phyloP scores from a whole-genome alignment of 2,797 vertebrate species.

The Sebastiscus albofasciatus region DNA sequence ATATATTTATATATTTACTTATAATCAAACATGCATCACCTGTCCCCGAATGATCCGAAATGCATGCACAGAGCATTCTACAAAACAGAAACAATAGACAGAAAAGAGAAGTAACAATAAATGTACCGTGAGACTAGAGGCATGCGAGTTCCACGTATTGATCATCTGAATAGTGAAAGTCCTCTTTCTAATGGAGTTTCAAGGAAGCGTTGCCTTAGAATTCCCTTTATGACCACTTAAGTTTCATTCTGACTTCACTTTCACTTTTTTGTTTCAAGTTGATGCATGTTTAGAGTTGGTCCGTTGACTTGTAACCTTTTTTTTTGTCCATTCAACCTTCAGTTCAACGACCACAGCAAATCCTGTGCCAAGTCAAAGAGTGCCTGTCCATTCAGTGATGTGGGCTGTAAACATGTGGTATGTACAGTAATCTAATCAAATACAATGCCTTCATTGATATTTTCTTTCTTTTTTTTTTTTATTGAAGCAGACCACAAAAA shows the following conservation, averaged over 20 bases:
- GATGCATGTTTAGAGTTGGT: neutral
- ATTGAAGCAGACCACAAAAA: neutral
- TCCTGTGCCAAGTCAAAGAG: conserved; percentile 87
- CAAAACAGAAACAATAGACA: neutral
- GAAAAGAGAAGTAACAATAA: neutral
- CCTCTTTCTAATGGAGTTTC: neutral
- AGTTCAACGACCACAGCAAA: conserved; percentile 91
- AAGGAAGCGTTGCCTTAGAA: neutral
- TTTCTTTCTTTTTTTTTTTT: neutral
- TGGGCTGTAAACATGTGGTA: conserved; percentile 89
- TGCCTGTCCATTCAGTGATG: conserved; percentile 88
- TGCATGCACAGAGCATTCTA: neutral
- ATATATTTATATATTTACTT: neutral
- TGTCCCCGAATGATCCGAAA: neutral
- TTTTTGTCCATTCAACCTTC: neutral
- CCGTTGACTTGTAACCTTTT: neutral
- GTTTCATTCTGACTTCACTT: conserved; percentile 43
- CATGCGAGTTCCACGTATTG: neutral
- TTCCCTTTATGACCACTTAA: neutral
- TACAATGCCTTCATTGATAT: neutral
- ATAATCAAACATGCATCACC: neutral
- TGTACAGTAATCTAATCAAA: conserved; percentile 35
- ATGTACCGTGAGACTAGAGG: neutral
- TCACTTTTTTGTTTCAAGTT: conserved; percentile 17
- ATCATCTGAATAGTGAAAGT: neutral